Percentiles rank a stretch among this genome's conserved stretches.
phyloP scores from a whole-genome alignment of 1,140 invertebrate genomes.

The Meteorus sp. region DNA sequence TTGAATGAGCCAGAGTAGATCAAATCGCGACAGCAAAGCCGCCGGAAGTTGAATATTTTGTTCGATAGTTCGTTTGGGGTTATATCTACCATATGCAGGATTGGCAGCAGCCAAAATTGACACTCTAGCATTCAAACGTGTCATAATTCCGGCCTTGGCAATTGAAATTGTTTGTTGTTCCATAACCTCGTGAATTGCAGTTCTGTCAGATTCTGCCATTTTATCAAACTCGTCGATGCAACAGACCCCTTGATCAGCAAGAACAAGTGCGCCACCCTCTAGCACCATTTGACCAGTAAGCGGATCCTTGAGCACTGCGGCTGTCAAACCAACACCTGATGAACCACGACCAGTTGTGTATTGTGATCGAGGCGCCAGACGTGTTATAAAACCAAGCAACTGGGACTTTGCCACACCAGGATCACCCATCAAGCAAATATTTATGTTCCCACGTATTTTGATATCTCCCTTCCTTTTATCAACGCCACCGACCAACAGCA shows the following conservation, averaged over 20 bases:
- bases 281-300: slow-evolving; percentile 96
- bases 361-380: slow-evolving; percentile 87
- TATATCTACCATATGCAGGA: slow-evolving; percentile 97
- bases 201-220: slow-evolving; percentile 95
- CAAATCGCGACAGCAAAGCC: slow-evolving; percentile 96
- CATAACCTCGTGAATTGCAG: slow-evolving; percentile 99
- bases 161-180: slow-evolving; percentile 99
- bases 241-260: slow-evolving; percentile 97
- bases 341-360: slow-evolving; percentile 97
- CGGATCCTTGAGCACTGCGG: slow-evolving; percentile 97
- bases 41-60: slow-evolving; percentile 98
- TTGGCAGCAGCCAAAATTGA: slow-evolving; percentile 99
- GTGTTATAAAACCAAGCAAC: slow-evolving; percentile 91
- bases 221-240: slow-evolving; percentile 99
- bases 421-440: slow-evolving; percentile 99
- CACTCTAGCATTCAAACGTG: slow-evolving; percentile 93
- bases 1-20: slow-evolving; percentile 96
- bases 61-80: slow-evolving; percentile 91
- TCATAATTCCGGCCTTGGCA: slow-evolving; percentile 99
- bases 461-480: slow-evolving; percentile 85
- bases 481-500: slow-evolving; percentile 94
- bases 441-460: slow-evolving; percentile 91
- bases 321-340: slow-evolving; percentile 96
- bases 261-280: slow-evolving; percentile 96
- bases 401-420: slow-evolving; percentile 99